phyloP scores from a whole-genome alignment of 2,113 vertebrate species.

The Onychorhynchus coronatus region DNA sequence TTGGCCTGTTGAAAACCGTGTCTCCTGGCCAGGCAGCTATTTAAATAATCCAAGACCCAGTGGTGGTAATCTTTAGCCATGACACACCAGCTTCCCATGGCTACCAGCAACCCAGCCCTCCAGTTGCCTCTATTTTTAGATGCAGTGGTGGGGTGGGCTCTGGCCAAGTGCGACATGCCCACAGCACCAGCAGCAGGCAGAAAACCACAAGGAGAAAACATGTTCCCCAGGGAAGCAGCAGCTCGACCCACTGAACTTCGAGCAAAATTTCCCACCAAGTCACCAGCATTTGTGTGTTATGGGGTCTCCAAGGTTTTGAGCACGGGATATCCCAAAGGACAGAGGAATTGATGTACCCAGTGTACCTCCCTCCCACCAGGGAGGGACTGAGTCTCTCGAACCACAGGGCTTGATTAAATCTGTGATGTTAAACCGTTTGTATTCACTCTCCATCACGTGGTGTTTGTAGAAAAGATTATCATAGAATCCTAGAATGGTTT shows the following conservation, averaged over 20 bases:
- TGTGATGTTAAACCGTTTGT: not conserved
- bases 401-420: not conserved
- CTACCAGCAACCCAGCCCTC: not conserved
- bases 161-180: accelerated
- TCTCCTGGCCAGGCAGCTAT: not conserved
- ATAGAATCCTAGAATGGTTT: not conserved
- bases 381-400: not conserved
- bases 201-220: not conserved
- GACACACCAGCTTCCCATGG: not conserved
- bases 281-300: accelerated
- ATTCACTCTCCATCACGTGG: accelerated
- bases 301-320: not conserved
- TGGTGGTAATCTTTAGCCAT: not conserved
- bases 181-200: not conserved
- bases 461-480: not conserved
- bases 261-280: not conserved
- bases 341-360: not conserved
- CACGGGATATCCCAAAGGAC: not conserved
- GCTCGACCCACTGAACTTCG: not conserved
- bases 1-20: accelerated
- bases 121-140: not conserved
- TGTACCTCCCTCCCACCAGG: not conserved
- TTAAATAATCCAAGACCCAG: not conserved
- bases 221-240: not conserved
- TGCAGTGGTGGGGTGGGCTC: not conserved